These are phyloP conservation scores for Bombyx huttoni DNA, from an alignment of 2,888 invertebrate species.

Conservation along the genomic window DNA sequence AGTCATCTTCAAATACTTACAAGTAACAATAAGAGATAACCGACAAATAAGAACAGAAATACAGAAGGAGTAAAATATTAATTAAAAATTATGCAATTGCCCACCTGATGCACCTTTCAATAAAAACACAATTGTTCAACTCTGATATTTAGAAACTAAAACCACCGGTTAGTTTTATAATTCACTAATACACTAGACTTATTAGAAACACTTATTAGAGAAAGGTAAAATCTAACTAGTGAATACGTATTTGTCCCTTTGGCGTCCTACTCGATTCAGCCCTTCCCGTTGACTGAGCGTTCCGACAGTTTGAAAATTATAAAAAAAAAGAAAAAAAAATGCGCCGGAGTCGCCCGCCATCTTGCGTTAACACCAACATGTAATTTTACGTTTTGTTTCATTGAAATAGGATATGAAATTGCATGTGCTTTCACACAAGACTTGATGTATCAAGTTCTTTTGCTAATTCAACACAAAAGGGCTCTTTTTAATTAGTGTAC, in stretches of 20 bases:
- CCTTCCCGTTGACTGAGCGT: slow-evolving; percentile 31
- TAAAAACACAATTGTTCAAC: too few species aligned
- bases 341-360: slow-evolving; percentile 41
- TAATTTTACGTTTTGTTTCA: slow-evolving; percentile 3
- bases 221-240: neutral
- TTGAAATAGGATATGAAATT: slow-evolving; percentile 7
- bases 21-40: too few species aligned
- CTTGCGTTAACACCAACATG: slow-evolving; percentile 16
- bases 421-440: slow-evolving; percentile 5
- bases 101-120: too few species aligned
- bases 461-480: slow-evolving; percentile 34
- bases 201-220: slow-evolving; percentile 1
- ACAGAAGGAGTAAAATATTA: too few species aligned
- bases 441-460: slow-evolving; percentile 14
- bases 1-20: too few species aligned
- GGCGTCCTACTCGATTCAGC: slow-evolving; percentile 26
- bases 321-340: slow-evolving; percentile 43
- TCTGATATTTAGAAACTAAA: too few species aligned
- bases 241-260: neutral
- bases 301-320: slow-evolving; percentile 48
- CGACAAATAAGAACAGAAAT: too few species aligned
- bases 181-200: neutral
- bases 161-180: too few species aligned
- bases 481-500: slow-evolving; percentile 28
- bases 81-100: too few species aligned